Base-by-base conservation (phyloP, 2,888 invertebrate genomes). In the Latrodectus hesperus region DNA sequence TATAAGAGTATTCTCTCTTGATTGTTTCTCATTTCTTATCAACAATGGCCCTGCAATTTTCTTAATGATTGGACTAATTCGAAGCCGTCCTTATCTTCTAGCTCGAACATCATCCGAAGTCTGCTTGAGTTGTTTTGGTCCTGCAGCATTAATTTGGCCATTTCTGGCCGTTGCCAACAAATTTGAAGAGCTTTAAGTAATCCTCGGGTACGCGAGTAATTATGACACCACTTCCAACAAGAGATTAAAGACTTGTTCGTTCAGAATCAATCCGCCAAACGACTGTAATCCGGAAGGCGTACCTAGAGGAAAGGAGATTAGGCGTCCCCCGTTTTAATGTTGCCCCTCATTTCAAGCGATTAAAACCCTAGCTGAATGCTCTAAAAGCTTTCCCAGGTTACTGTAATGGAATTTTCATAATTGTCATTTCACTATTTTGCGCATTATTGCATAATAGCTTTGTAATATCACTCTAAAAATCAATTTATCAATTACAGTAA, bases 161-260 rank as follows among this genome's bases (percentile, higher is more conserved):
- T 55, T 55, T 55, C 55, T 16, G 68, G 52, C 73, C 82, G 75
- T 82, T 75, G 74, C 74, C 68, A 75, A 68, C 49, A 80, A 72
- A 80, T 80, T 80, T 72, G 17, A 64, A 60, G 22, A 49, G 82
- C 75, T 75, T 53, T 72, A 73, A 14, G 26, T 75, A 75, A 82
- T 82, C 75, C 75, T 52, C 22, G 22, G 12, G 51, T 6, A 38
- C 22, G 68, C 75, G 68, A 64, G 70, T 75, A 82, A 82, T 75
- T 82, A 75, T 75, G 75, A 75, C 75, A 68, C 82, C 70, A 52
- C 26, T 22, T 70, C 70, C 55, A 68, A 74, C 55, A 75, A 73
- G 74, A 82, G 82, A 82, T 82, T 82, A 82, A 75, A 8, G 52
- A 68, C 67, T 53, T 26, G 49, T 22, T 22, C 52, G 60, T 51